Conservation (phyloP, 2,797 vertebrate genomes). For the Enteromius trimaculatus region DNA sequence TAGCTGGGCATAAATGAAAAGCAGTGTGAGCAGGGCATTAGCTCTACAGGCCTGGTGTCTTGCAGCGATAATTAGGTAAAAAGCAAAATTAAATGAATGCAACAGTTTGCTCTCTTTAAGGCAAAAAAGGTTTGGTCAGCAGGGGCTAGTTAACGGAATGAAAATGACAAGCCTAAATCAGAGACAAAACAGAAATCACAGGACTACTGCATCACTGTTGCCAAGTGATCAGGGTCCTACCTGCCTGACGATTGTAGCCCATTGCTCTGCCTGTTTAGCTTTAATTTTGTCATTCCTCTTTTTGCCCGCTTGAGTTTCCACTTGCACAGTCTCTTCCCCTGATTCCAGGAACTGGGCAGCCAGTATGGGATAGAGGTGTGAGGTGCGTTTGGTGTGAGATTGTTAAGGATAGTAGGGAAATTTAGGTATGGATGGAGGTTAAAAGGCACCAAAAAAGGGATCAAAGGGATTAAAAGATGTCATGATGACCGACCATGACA, state of each 20-base stretch:
- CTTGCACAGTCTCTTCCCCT: conserved; percentile 78
- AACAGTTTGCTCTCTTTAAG: not conserved
- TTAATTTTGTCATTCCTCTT: conserved; percentile 85
- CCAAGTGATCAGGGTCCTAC: conserved; percentile 80
- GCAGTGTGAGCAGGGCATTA: conserved; percentile 26
- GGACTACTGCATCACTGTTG: conserved; percentile 55
- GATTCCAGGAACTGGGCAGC: conserved; percentile 92
- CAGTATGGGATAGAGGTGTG: conserved; percentile 64
- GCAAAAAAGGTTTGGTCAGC: conserved; percentile 11
- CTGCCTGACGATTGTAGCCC: conserved; percentile 97
- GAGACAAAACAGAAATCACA: conserved; percentile 43
- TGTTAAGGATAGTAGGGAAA: conserved; percentile 52
- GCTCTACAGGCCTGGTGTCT: conserved; percentile 22
- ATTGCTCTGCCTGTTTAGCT: conserved; percentile 92
- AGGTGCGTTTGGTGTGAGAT: conserved; percentile 61
- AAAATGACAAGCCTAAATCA: conserved; percentile 30
- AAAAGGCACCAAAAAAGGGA: conserved; percentile 41
- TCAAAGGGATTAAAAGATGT: conserved; percentile 55
- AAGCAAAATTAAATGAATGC: conserved; percentile 23
- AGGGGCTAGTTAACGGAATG: conserved; percentile 12
- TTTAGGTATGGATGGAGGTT: conserved; percentile 65
- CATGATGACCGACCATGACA: conserved; percentile 60
- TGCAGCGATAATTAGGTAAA: not conserved
- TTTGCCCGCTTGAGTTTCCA: conserved; percentile 84
- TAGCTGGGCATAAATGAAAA: conserved; percentile 31